These are phyloP conservation scores for Amphiprion clarkii DNA, from an alignment of 2,797 vertebrate species.

Conservation along the genomic window DNA sequence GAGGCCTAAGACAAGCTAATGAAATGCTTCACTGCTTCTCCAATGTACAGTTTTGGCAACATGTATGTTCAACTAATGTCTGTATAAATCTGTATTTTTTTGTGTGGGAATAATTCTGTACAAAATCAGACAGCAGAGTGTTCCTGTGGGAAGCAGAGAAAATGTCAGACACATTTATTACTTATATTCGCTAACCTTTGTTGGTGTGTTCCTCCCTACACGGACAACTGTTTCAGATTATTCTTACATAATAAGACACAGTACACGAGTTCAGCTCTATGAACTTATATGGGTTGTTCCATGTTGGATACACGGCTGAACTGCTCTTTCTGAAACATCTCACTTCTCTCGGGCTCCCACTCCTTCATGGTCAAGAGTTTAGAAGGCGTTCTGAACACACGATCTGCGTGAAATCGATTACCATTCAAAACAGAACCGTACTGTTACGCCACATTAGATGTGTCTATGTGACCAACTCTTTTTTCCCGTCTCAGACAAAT, in stretches of 20 bases:
- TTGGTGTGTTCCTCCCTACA: background rate
- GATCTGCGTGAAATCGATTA: conserved; percentile 12
- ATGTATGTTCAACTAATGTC: background rate
- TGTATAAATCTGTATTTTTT: background rate
- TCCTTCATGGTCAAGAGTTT: too few species aligned
- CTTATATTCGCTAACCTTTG: background rate
- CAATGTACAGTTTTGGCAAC: too few species aligned
- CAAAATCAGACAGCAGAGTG: too few species aligned
- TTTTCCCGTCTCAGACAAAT: background rate
- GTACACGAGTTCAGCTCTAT: background rate
- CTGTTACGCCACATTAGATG: background rate
- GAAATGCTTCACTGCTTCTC: too few species aligned
- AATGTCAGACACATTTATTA: background rate
- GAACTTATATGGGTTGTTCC: background rate
- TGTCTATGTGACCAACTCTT: background rate
- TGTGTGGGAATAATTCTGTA: too few species aligned
- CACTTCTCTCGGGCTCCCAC: background rate
- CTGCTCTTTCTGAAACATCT: background rate
- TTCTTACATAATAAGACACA: conserved; percentile 10
- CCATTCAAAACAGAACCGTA: background rate
- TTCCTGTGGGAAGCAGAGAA: background rate
- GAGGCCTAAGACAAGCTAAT: too few species aligned
- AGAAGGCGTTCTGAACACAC: too few species aligned
- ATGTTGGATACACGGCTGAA: background rate
- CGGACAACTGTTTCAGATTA: background rate